These are phyloP conservation scores for Teinopalpus imperialis DNA, from an alignment of 2,888 invertebrate species.

Conservation along the genomic window DNA sequence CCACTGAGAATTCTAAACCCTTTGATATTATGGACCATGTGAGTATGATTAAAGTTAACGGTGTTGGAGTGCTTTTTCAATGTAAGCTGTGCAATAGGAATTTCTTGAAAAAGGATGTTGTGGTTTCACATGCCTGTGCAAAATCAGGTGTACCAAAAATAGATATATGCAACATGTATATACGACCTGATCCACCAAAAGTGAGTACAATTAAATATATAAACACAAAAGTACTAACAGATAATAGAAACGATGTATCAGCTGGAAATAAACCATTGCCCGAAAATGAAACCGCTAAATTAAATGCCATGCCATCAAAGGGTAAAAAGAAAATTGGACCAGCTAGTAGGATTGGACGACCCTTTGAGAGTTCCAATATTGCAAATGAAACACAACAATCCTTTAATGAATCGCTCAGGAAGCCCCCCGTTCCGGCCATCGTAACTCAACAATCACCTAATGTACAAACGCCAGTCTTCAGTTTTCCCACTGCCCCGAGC, in stretches of 20 bases:
- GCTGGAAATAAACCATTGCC: slow-evolving; percentile 32
- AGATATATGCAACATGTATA: slow-evolving; percentile 43
- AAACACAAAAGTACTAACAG: slow-evolving; percentile 48
- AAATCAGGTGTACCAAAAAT: slow-evolving; percentile 60
- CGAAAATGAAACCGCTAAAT: slow-evolving; percentile 31
- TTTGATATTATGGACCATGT: slow-evolving; percentile 74
- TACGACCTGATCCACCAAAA: slow-evolving; percentile 54
- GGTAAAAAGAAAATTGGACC: slow-evolving; percentile 63
- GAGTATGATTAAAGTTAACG: slow-evolving; percentile 69
- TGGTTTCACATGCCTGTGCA: slow-evolving; percentile 66
- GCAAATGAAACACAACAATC: slow-evolving; percentile 31
- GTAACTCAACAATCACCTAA: not conserved
- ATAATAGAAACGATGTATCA: slow-evolving; percentile 39
- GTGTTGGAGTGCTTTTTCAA: slow-evolving; percentile 70
- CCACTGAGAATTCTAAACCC: slow-evolving; percentile 31
- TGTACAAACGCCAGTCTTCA: slow-evolving; percentile 39
- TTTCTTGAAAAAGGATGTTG: slow-evolving; percentile 66
- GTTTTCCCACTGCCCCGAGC: slow-evolving; percentile 51
- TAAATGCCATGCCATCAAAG: slow-evolving; percentile 34
- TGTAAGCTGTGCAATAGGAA: slow-evolving; percentile 73
- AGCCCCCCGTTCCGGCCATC: slow-evolving; percentile 24
- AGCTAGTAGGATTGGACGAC: slow-evolving; percentile 59
- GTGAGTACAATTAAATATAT: slow-evolving; percentile 67
- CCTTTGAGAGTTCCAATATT: slow-evolving; percentile 23
- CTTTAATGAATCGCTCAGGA: slow-evolving; percentile 15